phyloP scores from a whole-genome alignment of 2,797 vertebrate species.

The Lepus oiostolus region DNA sequence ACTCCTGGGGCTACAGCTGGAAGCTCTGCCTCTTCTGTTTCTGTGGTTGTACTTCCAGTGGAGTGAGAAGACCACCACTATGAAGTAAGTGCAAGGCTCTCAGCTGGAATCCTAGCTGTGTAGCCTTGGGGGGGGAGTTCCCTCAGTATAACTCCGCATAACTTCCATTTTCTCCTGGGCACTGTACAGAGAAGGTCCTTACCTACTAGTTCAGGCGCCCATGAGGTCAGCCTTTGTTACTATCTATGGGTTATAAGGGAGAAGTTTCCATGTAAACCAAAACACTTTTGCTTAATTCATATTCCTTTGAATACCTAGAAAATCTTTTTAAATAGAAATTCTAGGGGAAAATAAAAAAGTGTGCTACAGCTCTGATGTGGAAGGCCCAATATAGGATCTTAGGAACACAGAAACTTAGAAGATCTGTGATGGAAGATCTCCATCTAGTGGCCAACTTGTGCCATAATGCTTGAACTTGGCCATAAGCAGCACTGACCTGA shows the following conservation, averaged over 20 bases:
- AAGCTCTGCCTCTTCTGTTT: conserved; percentile 33
- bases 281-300: not conserved
- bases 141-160: too few species aligned
- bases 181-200: not conserved
- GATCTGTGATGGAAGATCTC: conserved; percentile 34
- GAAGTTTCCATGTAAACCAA: not conserved
- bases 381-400: conserved; percentile 39
- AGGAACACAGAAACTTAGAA: not conserved
- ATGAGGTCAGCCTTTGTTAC: not conserved
- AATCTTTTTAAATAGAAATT: not conserved
- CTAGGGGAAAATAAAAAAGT: not conserved
- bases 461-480: not conserved
- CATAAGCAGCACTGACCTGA: not conserved
- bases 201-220: not conserved
- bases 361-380: not conserved
- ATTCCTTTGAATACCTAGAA: conserved; percentile 29
- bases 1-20: not conserved
- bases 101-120: not conserved
- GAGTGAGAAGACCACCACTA: not conserved
- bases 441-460: conserved; percentile 71
- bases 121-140: not conserved
- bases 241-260: conserved; percentile 1
- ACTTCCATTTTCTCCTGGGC: not conserved
- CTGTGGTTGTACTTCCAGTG: not conserved
- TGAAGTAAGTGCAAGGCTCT: not conserved